phyloP scores from a whole-genome alignment of 2,888 invertebrate species.

The Mythimna impura region DNA sequence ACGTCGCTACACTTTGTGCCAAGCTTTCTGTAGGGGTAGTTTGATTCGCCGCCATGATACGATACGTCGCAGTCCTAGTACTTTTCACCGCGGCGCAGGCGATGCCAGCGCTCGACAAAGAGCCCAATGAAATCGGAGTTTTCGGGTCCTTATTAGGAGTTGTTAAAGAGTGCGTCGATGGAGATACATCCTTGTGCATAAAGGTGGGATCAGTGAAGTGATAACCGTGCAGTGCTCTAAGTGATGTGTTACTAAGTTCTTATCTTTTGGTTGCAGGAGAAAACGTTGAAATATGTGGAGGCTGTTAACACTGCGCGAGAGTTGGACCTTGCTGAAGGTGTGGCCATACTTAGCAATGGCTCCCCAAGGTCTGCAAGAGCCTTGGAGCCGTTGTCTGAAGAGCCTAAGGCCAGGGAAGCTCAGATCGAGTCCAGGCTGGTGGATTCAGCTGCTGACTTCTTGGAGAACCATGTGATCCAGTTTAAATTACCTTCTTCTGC shows the following conservation, averaged over 20 bases:
- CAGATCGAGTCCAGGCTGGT: constrained; percentile 94
- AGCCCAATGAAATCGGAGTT: constrained; percentile 85
- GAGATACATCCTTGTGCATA: constrained; percentile 92
- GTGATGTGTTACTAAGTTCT: constrained; percentile 72
- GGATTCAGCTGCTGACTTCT: constrained; percentile 94
- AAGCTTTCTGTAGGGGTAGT: constrained; percentile 86
- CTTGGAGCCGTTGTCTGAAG: constrained; percentile 92
- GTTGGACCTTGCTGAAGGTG: constrained; percentile 91
- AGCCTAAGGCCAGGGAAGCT: constrained; percentile 93
- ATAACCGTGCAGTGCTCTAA: constrained; percentile 67
- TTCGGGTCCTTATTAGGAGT: constrained; percentile 90
- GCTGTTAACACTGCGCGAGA: constrained; percentile 88
- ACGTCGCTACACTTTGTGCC: constrained; percentile 85
- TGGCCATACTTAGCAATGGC: constrained; percentile 88
- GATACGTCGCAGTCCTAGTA: constrained; percentile 87
- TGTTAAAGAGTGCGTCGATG: constrained; percentile 93
- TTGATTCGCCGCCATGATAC: constrained; percentile 84
- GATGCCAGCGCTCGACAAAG: constrained; percentile 88
- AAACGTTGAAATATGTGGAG: constrained; percentile 93
- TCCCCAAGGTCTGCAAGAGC: constrained; percentile 91
- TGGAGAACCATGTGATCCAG: constrained; percentile 95
- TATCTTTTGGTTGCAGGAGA: constrained; percentile 91
- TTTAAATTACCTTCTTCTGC: constrained; percentile 94
- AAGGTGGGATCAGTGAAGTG: constrained; percentile 90
- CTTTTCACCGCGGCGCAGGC: constrained; percentile 86